Percentiles rank a stretch among this genome's conserved stretches.
Conservation (phyloP, 1,140 invertebrate species). For the Nasonia longicornis region DNA sequence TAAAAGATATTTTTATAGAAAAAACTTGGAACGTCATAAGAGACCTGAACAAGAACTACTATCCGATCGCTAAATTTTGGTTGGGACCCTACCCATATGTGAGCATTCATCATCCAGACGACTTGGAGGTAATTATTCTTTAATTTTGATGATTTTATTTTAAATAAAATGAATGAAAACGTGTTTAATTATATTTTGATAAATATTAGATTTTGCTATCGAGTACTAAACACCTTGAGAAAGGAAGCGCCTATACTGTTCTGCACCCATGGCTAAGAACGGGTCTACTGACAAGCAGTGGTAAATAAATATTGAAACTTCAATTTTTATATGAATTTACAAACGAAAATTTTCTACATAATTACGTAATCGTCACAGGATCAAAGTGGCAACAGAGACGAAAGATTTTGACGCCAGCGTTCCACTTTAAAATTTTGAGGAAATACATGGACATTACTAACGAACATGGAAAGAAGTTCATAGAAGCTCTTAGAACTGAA, state of each 20-base stretch:
- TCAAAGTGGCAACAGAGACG: slow-evolving; percentile 83
- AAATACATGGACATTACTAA: slow-evolving; percentile 75
- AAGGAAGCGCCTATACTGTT: slow-evolving; percentile 71
- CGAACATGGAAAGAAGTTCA: slow-evolving; percentile 51
- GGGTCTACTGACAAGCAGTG: slow-evolving; percentile 73
- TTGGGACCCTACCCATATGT: slow-evolving; percentile 1
- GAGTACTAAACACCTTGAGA: slow-evolving; percentile 70
- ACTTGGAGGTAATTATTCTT: slow-evolving; percentile 50
- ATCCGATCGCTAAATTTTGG: slow-evolving; percentile 52
- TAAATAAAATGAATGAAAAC: too few species aligned
- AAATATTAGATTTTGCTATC: slow-evolving; percentile 51
- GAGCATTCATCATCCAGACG: slow-evolving; percentile 52
- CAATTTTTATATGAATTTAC: neutral
- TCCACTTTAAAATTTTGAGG: slow-evolving; percentile 89
- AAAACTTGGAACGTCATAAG: slow-evolving; percentile 39
- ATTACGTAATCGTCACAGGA: slow-evolving; percentile 66
- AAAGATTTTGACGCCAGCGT: slow-evolving; percentile 88
- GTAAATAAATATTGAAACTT: slow-evolving; percentile 39
- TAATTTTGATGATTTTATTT: neutral
- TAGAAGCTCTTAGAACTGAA: slow-evolving; percentile 55
- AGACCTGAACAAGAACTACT: slow-evolving; percentile 41
- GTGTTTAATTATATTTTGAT: neutral
- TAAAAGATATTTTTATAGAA: slow-evolving; percentile 37
- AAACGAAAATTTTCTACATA: neutral
- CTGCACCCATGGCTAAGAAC: slow-evolving; percentile 76